Conservation (phyloP, 2,797 vertebrate genomes). For the Falco rusticolus region DNA sequence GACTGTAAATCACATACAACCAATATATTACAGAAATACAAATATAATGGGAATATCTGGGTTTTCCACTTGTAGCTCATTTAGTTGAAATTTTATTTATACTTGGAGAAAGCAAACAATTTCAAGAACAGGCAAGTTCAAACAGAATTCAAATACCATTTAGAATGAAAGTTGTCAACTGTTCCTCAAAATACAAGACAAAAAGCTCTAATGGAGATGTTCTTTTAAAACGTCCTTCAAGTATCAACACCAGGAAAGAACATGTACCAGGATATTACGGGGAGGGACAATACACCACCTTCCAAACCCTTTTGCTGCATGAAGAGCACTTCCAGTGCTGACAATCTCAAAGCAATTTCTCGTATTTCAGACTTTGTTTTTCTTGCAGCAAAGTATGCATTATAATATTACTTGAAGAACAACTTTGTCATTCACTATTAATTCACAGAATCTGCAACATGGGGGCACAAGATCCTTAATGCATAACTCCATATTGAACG, state of each 20-base stretch:
- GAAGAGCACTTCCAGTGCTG: neutral
- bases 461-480: neutral
- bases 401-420: neutral
- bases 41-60: neutral
- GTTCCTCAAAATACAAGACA: neutral
- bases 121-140: neutral
- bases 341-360: neutral
- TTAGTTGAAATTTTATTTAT: neutral
- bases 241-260: neutral
- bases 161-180: neutral
- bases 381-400: neutral
- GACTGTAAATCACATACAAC: neutral
- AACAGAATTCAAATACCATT: neutral
- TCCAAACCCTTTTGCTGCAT: neutral
- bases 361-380: neutral
- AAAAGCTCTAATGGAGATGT: neutral
- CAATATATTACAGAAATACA: neutral
- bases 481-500: neutral
- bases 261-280: neutral
- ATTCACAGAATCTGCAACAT: neutral
- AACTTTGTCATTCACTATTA: neutral
- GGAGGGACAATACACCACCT: neutral
- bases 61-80: neutral
- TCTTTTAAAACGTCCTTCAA: neutral
- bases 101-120: neutral